Base-by-base conservation (phyloP, 2,113 vertebrate species). In the Chloebia gouldiae region DNA sequence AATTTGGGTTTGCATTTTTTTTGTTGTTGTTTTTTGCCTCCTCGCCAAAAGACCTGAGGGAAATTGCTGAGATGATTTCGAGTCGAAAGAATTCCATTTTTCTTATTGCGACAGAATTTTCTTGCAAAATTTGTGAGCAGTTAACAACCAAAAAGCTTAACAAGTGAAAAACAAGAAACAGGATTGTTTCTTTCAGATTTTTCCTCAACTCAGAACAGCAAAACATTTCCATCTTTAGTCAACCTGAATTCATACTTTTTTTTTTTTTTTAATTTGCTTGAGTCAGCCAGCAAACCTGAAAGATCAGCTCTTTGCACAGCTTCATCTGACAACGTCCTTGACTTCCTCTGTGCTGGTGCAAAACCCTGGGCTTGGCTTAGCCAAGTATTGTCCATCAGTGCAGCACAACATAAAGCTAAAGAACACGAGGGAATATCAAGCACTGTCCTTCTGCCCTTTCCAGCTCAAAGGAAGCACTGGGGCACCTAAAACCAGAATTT, bases 21-120 rank as follows among this genome's bases (percentile, higher is more conserved):
- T 69, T 25, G 19, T 27, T 33, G 15, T 42, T 59, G n/a, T 59
- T 72, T 73, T 91, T 91, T 64, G 53, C 17, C 54, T 64, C 57
- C 31, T 90, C 6, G 0, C 80, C 76, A 71, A 56, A 84, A 91
- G 92, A 86, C 90, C 77, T 27, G 22, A 45, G 81, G 92, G 83
- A 91, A 93, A 92, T 92, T 81, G 72, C 86, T 84, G 64, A 51
- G 72, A 92, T 91, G 53, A 45, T 88, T 95, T 95, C 69, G 57
- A 93, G 72, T 23, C 31, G 22, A 72, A 94, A 50, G 23, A 66
- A 90, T 93, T 70, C 79, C 47, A 81, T 86, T 86, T 94, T 63
- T 69, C 54, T 64, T 15, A 84, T 91, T 88, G 88, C 73, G 70
- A 95, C 72, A 91, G 77, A 83, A 89, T 81, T 89, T 89, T 68